These are phyloP conservation scores for Esox masquinongy DNA, from an alignment of 2,797 vertebrate genomes.

Conservation along the genomic window DNA sequence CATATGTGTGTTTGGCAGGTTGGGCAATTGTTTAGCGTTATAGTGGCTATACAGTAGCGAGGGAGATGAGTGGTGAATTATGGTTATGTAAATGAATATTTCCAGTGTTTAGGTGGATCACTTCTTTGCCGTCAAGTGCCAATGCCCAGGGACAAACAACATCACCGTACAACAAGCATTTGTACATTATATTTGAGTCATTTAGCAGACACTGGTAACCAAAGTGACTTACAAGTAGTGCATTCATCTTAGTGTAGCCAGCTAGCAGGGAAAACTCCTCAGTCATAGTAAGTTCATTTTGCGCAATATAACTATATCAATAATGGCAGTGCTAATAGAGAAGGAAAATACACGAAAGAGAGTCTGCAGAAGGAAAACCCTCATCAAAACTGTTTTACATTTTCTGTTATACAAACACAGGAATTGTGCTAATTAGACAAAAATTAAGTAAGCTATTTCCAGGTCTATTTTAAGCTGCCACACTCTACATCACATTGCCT, in stretches of 20 bases:
- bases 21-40: neutral
- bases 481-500: slow-evolving; percentile 54
- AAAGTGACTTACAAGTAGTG: too few species aligned
- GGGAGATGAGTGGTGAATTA: neutral
- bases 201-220: too few species aligned
- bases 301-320: too few species aligned
- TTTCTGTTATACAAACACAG: neutral
- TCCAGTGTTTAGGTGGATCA: neutral
- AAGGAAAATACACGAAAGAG: neutral
- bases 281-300: too few species aligned
- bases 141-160: neutral
- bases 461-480: slow-evolving; percentile 59
- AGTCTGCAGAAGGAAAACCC: neutral
- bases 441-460: slow-evolving; percentile 47
- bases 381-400: neutral
- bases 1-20: neutral
- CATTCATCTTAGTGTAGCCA: too few species aligned
- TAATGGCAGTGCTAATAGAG: too few species aligned
- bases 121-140: neutral
- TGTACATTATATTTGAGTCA: too few species aligned
- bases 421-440: neutral
- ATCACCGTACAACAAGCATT: neutral
- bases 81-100: too few species aligned
- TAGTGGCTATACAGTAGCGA: neutral
- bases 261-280: too few species aligned